phyloP scores from a whole-genome alignment of 2,888 invertebrate genomes.

The Drosophila peninsularis region DNA sequence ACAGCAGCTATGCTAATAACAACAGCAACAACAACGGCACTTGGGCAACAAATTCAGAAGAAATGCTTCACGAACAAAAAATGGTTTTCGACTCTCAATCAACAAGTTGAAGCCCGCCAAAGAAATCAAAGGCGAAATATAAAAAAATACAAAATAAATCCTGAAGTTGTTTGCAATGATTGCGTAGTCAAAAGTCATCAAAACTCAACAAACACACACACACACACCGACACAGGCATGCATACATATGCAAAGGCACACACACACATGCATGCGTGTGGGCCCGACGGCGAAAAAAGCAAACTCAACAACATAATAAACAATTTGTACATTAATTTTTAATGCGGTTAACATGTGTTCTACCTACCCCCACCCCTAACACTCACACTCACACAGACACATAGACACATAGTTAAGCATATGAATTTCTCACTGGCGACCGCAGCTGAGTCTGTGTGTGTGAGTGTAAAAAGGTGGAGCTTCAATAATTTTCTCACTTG shows the following conservation, averaged over 20 bases:
- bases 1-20: conserved; percentile 40
- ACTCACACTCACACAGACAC: conserved; percentile 8
- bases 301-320: conserved; percentile 73
- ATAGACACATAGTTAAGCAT: conserved; percentile 1
- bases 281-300: conserved; percentile 52
- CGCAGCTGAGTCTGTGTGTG: conserved; percentile 27
- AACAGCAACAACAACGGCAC: conserved; percentile 16
- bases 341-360: conserved; percentile 79
- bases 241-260: conserved; percentile 39
- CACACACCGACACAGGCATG: conserved; percentile 6
- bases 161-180: conserved; percentile 54
- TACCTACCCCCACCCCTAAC: conserved; percentile 19
- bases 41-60: conserved; percentile 58
- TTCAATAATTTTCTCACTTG: conserved; percentile 75
- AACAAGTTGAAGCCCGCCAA: conserved; percentile 64
- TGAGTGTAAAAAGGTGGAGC: conserved; percentile 76
- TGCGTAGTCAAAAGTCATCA: conserved; percentile 60
- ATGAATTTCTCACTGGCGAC: conserved; percentile 41
- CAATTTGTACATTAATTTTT: conserved; percentile 79
- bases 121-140: conserved; percentile 37
- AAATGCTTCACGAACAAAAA: conserved; percentile 37
- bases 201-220: conserved; percentile 27
- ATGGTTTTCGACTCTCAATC: conserved; percentile 60
- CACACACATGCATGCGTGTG: conserved; percentile 35
- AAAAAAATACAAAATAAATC: conserved; percentile 31